These are phyloP conservation scores for Sarcophaga subvicina DNA, from an alignment of 2,888 invertebrate genomes.

Conservation along the genomic window DNA sequence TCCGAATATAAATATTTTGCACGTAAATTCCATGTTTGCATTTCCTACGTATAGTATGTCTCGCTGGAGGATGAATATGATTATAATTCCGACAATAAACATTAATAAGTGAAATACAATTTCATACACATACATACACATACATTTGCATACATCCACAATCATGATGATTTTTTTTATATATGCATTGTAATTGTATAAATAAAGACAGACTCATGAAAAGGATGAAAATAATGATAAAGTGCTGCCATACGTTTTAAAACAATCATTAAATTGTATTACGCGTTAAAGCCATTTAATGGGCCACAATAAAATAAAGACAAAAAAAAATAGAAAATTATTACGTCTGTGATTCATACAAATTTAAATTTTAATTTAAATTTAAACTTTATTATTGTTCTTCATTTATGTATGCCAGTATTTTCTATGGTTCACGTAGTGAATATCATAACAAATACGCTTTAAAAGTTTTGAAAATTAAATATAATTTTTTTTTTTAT, in stretches of 20 bases:
- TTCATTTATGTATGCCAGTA: no score
- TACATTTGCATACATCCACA: not conserved
- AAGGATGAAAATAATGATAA: slow-evolving; percentile 19
- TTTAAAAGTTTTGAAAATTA: no score
- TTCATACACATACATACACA: not conserved
- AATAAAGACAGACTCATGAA: not conserved
- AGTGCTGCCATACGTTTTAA: slow-evolving; percentile 42
- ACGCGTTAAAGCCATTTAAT: slow-evolving; percentile 44
- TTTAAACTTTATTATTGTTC: no score
- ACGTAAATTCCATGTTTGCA: not conserved
- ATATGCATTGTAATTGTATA: not conserved
- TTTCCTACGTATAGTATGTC: not conserved
- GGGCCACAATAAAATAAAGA: not conserved
- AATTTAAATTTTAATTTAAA: not conserved
- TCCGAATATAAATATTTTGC: not conserved
- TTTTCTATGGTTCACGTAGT: no score
- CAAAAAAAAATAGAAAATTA: no score
- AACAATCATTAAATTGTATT: slow-evolving; percentile 55
- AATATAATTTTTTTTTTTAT: no score
- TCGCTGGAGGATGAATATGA: slow-evolving; percentile 38
- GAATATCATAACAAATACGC: no score
- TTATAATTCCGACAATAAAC: slow-evolving; percentile 65
- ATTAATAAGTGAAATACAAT: slow-evolving; percentile 50
- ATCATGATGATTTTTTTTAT: no score
- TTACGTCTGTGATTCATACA: not conserved